Base-by-base conservation (phyloP, 1,140 invertebrate genomes). In the Drosophila pachea region DNA sequence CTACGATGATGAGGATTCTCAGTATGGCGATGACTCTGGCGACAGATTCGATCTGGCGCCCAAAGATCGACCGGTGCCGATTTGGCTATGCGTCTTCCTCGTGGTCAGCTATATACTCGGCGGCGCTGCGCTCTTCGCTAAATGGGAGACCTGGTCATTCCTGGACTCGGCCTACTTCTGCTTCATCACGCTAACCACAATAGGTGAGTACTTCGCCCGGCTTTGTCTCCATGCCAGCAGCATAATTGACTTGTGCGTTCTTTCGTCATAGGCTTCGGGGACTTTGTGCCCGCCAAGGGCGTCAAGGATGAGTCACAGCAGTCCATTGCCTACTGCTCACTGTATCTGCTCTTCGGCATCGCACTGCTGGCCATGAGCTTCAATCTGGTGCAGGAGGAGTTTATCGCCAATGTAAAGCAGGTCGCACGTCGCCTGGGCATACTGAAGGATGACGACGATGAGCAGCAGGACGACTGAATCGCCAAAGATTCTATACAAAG, bases 351-450 rank as follows among this genome's bases (percentile, higher is more conserved):
- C 9, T 97, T 98, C 88, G 98, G 98, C 6, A 99, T 99, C 89
- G 97, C 98, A 0, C 91, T 99, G 32, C 90, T 99, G 54, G 98
- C 98, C 16, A 99, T 99, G 98, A 98, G 97, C 84, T 99, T 99
- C 90, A 99, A 99, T 91, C 91, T 99, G 70, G 97, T 99, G 16
- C 96, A 97, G 90, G 95, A 97, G 87, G 95, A 97, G 89, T 95
- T 97, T 4, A 96, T 97, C 69, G 95, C 93, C 50, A 95, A 95
- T 76, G 95, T 97, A 0, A 96, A 96, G 83, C 92, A 92, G 40
- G 92, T 97, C 7, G 96, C 95, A 6, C 95, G 94, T 70, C 92
- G 93, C 40, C 90, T 97, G 29, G 96, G 96, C 22, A 97, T 97
- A 84, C 94, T 97, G 67, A 96, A 97, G 86, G 93, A 95, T n/a